Conservation (phyloP, 2,113 vertebrate genomes). For the Stictonetta naevosa region DNA sequence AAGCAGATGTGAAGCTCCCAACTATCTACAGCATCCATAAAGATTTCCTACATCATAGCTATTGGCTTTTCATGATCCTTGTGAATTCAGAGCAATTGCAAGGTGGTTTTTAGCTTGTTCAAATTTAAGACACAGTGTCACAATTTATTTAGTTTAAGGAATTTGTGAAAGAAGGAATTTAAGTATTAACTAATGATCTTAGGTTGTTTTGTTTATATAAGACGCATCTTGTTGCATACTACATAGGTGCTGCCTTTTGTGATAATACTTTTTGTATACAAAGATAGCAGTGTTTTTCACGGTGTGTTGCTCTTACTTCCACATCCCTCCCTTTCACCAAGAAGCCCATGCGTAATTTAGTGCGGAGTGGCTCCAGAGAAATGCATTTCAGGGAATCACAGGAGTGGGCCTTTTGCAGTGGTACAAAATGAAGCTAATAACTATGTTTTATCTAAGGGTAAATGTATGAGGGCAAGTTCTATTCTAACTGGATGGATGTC, state of each 20-base stretch:
- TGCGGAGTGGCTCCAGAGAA: not conserved
- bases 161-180: not conserved
- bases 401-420: not conserved
- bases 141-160: not conserved
- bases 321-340: not conserved
- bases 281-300: not conserved
- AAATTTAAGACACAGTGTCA: not conserved
- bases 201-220: not conserved
- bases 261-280: not conserved
- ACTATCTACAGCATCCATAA: not conserved
- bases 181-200: not conserved
- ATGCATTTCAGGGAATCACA: not conserved
- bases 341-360: not conserved
- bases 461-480: not conserved
- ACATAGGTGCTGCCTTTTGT: accelerated
- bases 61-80: not conserved
- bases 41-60: not conserved
- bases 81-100: not conserved
- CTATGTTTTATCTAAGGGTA: not conserved
- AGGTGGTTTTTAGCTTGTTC: not conserved
- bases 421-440: not conserved
- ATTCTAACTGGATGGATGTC: not conserved
- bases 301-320: not conserved
- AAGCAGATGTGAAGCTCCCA: not conserved
- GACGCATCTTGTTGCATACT: not conserved